Base-by-base conservation (phyloP, 1,140 invertebrate genomes). In the Idris sp. region DNA sequence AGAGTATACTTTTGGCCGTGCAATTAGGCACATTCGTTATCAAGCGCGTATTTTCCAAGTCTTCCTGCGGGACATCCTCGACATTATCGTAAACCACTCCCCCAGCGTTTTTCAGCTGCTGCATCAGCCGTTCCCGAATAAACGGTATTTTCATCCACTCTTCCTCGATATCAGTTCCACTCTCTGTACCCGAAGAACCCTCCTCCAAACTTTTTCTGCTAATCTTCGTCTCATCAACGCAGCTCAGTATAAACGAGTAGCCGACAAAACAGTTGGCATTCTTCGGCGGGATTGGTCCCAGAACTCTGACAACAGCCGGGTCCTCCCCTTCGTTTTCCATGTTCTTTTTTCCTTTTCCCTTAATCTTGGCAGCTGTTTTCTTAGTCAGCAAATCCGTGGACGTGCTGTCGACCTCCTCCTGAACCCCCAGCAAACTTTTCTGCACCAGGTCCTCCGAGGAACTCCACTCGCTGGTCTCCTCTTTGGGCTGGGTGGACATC, bases 1-100 rank as follows among this genome's bases (percentile, higher is more conserved):
- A 91, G 18, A 89, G 84, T 22, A 91, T 84, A 68, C 88, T 89
- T 53, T 91, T 91, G 0, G 87, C 88, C 1, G 90, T 91, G n/a
- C 86, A 82, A 51, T 90, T 91, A 0, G 91, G 90, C 22, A 90
- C 80, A 0, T 90, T 89, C 0, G 90, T 88, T 14, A 91, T 89
- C 2, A 91, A 78, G 44, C 86, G 88, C 26, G 88, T 89, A 1
- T 83, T 84, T 0, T 77, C 56, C 48, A 91, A 91, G 9, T 90
- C 89, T 8, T 91, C 89, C 58, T 86, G 79, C 5, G 90, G 89
- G 15, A 91, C 84, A 26, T 89, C 85, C 44, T 90, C 88, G 68
- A 91, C 90, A 18, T 88, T 83, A 9, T 89, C 88, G 69, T 90
- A 89, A 4, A 91, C 84, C 5, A 82, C 82, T 0, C 90, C 91